These are phyloP conservation scores for Erebia epiphron DNA, from an alignment of 2,888 invertebrate genomes.

Conservation along the genomic window DNA sequence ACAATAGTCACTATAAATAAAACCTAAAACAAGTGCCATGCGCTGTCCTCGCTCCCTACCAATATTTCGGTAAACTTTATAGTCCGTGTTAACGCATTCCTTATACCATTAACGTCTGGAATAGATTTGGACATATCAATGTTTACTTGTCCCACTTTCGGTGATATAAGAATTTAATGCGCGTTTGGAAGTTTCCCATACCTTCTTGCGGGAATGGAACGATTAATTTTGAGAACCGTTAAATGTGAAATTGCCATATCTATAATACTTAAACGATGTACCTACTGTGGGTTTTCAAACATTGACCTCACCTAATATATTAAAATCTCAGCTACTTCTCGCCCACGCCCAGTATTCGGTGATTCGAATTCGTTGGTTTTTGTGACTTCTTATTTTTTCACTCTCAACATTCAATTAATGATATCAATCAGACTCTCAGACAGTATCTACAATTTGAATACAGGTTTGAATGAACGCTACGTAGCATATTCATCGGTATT, in stretches of 20 bases:
- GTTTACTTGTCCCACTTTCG: conserved; percentile 46
- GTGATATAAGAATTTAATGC: conserved; percentile 44
- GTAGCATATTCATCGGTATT: conserved; percentile 43
- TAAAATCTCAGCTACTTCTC: conserved; percentile 67
- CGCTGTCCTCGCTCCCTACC: conserved; percentile 56
- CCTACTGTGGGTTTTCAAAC: conserved; percentile 58
- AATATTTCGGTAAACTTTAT: conserved; percentile 69
- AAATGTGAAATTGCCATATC: conserved; percentile 43
- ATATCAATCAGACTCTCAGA: conserved; percentile 1
- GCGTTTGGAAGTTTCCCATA: conserved; percentile 45
- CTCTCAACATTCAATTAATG: conserved; percentile 16
- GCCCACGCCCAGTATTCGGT: conserved; percentile 67
- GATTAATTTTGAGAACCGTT: conserved; percentile 53
- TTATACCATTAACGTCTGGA: conserved; percentile 39
- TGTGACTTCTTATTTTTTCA: conserved; percentile 53
- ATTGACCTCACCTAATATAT: conserved; percentile 73
- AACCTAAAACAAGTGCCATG: conserved; percentile 68
- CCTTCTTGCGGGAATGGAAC: conserved; percentile 34
- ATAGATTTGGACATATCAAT: conserved; percentile 43
- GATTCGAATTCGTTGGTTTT: conserved; percentile 55
- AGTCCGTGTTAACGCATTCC: conserved; percentile 44
- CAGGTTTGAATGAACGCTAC: conserved; percentile 38
- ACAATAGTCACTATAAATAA: conserved; percentile 64
- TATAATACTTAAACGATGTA: conserved; percentile 2
- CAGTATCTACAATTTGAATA: conserved; percentile 25